Percentiles rank a stretch among this genome's conserved stretches.
Conservation (phyloP, 1,140 invertebrate genomes). For the Homalodisca vitripennis region DNA sequence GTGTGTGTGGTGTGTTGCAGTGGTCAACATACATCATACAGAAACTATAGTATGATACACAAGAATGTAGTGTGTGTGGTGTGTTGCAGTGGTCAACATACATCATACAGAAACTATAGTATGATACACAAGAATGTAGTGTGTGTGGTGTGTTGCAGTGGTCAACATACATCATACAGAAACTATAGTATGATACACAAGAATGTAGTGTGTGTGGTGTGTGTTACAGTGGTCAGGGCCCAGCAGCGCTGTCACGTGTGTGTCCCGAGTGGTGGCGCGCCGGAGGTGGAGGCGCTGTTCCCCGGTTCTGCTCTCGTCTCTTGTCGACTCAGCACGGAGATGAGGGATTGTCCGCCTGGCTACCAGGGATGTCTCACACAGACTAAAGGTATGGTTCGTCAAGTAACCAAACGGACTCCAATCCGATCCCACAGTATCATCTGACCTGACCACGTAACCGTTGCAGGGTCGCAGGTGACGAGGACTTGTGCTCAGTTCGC, state of each 20-base stretch:
- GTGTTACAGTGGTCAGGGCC: background rate
- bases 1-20: too few relatives aligned
- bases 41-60: too few relatives aligned
- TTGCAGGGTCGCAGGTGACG: background rate
- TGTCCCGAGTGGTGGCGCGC: background rate
- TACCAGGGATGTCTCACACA: constrained; percentile 5
- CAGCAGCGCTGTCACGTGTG: constrained; percentile 2
- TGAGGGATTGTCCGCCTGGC: background rate
- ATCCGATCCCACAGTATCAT: background rate
- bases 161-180: too few relatives aligned
- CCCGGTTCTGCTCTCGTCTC: background rate
- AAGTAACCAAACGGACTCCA: background rate
- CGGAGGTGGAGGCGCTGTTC: background rate
- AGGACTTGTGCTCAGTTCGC: constrained; percentile 1
- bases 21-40: too few relatives aligned
- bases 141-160: too few relatives aligned
- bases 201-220: background rate
- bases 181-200: too few relatives aligned
- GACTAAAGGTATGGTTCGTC: background rate
- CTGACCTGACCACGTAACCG: background rate
- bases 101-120: too few relatives aligned
- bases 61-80: too few relatives aligned
- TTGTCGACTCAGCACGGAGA: background rate
- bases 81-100: too few relatives aligned
- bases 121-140: too few relatives aligned